A percentile compares a stretch with the other conserved stretches of the same genome.
These are phyloP conservation scores for Ladona fulva DNA, from an alignment of 1,140 invertebrate species.

Conservation along the genomic window DNA sequence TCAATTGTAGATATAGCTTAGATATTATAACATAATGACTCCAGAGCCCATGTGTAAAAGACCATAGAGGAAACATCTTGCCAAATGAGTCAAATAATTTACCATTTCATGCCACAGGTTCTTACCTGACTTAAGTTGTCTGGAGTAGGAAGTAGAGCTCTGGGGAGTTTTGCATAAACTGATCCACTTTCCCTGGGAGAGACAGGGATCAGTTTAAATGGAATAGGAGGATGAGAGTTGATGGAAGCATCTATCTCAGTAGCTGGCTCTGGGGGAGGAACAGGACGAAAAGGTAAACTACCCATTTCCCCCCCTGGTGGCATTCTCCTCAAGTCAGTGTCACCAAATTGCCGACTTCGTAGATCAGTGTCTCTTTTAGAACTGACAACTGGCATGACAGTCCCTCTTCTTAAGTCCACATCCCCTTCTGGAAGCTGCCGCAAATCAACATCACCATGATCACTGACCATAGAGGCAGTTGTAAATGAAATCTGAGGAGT, in stretches of 20 bases:
- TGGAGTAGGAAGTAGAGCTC: neutral
- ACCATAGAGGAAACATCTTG: no score
- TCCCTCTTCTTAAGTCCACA: neutral
- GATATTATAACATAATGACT: no score
- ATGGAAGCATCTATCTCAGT: conserved; percentile 76
- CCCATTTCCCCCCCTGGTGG: conserved; percentile 40
- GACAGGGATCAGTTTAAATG: conserved; percentile 42
- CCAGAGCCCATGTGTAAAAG: no score
- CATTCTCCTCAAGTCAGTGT: conserved; percentile 24
- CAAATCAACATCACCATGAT: conserved; percentile 21
- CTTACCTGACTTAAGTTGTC: neutral
- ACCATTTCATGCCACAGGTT: no score
- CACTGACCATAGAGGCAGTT: neutral
- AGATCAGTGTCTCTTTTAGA: neutral
- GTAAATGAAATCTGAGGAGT: neutral
- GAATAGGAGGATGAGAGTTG: conserved; percentile 60
- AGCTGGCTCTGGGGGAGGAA: conserved; percentile 66
- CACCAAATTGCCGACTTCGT: conserved; percentile 20
- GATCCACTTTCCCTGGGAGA: neutral
- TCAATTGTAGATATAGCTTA: no score
- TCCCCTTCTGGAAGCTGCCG: conserved; percentile 13
- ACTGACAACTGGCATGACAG: neutral
- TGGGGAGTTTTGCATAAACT: neutral
- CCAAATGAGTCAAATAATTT: no score
- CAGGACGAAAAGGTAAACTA: conserved; percentile 62